Evolutionary conservation across 2,113 vertebrate species (phyloP).

Genomic region (Triplophysa dalaica): DNA sequence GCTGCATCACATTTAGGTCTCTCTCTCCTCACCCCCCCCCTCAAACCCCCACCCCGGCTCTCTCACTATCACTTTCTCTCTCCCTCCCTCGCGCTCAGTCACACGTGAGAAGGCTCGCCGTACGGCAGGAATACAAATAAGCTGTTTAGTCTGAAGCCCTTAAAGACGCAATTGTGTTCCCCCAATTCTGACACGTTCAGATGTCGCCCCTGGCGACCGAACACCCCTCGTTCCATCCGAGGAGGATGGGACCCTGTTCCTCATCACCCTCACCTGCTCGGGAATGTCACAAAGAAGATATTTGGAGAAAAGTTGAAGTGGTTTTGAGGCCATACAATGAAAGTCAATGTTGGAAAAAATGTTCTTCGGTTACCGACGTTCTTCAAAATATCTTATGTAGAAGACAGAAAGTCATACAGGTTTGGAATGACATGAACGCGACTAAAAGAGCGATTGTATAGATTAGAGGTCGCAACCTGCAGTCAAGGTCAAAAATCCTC

Average conservation of each 20-base stretch:
- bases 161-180: constrained; percentile 74
- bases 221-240: background rate
- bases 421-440: too few species aligned
- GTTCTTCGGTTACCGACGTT: too few species aligned
- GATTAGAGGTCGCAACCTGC: constrained; percentile 35
- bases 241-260: constrained; percentile 3
- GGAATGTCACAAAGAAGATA: constrained; percentile 7
- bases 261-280: constrained; percentile 6
- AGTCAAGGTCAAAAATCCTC: constrained; percentile 43
- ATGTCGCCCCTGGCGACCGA: background rate
- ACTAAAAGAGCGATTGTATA: background rate
- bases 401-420: background rate
- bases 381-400: too few species aligned
- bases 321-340: too few species aligned
- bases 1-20: constrained; percentile 69
- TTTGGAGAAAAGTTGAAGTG: too few species aligned
- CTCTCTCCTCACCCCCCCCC: constrained; percentile 45
- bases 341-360: too few species aligned
- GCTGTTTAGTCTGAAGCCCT: constrained; percentile 63
- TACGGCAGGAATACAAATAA: constrained; percentile 76
- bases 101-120: constrained; percentile 68
- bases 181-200: constrained; percentile 48
- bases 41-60: background rate
- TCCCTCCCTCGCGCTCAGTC: constrained; percentile 63
- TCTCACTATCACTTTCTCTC: constrained; percentile 33